phyloP scores from a whole-genome alignment of 2,113 vertebrate genomes.

The Micronycteris hirsuta region DNA sequence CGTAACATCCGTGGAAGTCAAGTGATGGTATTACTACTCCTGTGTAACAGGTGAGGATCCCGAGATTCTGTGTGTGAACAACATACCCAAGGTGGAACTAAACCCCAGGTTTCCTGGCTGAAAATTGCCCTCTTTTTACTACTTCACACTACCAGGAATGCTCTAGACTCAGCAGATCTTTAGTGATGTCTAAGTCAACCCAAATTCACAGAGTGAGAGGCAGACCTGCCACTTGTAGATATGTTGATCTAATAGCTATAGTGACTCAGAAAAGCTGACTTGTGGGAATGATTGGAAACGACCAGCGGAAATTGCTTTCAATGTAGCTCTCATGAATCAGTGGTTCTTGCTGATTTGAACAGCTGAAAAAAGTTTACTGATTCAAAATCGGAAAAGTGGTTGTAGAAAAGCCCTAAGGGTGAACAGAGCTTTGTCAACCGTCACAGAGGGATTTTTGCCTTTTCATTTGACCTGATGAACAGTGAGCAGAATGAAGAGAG shows the following conservation, averaged over 20 bases:
- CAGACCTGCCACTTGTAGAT: slow-evolving; percentile 33
- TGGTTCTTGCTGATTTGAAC: slow-evolving; percentile 62
- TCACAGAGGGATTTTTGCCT: not conserved
- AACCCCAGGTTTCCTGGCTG: not conserved
- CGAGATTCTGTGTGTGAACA: not conserved
- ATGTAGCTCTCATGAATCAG: slow-evolving; percentile 63
- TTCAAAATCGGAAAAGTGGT: slow-evolving; percentile 37
- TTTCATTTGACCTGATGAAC: not conserved
- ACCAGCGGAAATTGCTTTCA: slow-evolving; percentile 64
- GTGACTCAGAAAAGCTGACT: slow-evolving; percentile 67
- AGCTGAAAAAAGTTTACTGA: slow-evolving; percentile 59
- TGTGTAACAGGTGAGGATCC: not conserved
- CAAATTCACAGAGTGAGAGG: slow-evolving; percentile 28
- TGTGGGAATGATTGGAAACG: slow-evolving; percentile 55
- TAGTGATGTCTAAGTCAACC: slow-evolving; percentile 5
- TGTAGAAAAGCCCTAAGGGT: slow-evolving; percentile 9
- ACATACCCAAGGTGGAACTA: not conserved
- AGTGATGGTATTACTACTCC: not conserved
- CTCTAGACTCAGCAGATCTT: not conserved
- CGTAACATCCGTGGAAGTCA: not conserved
- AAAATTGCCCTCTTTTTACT: not conserved
- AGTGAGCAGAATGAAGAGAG: not conserved
- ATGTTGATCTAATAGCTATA: slow-evolving; percentile 51
- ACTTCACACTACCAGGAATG: not conserved
- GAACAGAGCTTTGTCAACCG: slow-evolving; percentile 28